These are phyloP conservation scores for Cheilosia grossa DNA, from an alignment of 2,888 invertebrate genomes.

Conservation along the genomic window DNA sequence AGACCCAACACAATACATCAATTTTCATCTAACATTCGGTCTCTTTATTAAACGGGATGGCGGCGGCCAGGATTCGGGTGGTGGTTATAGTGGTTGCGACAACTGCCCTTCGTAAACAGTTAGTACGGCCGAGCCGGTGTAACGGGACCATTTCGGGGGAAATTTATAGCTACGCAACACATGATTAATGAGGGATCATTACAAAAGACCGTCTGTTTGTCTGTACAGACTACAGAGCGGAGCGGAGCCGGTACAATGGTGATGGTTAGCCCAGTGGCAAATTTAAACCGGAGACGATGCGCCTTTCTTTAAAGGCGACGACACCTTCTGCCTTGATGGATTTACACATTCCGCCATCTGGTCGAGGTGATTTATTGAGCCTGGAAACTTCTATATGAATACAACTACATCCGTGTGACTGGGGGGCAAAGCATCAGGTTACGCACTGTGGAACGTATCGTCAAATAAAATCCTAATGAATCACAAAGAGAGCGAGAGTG, in stretches of 20 bases:
- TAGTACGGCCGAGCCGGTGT: neutral
- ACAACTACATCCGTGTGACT: neutral
- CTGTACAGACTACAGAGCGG: neutral
- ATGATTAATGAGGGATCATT: conserved; percentile 64
- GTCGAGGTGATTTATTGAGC: conserved; percentile 52
- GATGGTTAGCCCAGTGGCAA: neutral
- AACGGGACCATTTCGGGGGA: neutral
- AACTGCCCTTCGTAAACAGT: conserved; percentile 19
- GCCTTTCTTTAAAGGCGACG: conserved; percentile 22
- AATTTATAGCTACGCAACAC: conserved; percentile 54
- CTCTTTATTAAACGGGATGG: conserved; percentile 31
- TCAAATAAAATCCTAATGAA: conserved; percentile 66
- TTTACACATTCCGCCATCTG: conserved; percentile 47
- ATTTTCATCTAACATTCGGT: conserved; percentile 24
- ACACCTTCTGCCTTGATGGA: conserved; percentile 53
- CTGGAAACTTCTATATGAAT: neutral
- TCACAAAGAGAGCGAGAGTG: conserved; percentile 2
- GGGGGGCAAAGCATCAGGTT: conserved; percentile 33
- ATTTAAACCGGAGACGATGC: conserved; percentile 13
- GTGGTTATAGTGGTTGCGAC: conserved; percentile 31
- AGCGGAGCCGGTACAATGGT: neutral
- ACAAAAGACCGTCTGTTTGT: conserved; percentile 26
- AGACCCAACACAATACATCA: conserved; percentile 34
- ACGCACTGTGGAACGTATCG: conserved; percentile 38
- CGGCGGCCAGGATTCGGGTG: conserved; percentile 1